Evolutionary conservation across 2,888 invertebrate species (phyloP).

Genomic region (Ligdia adustata): DNA sequence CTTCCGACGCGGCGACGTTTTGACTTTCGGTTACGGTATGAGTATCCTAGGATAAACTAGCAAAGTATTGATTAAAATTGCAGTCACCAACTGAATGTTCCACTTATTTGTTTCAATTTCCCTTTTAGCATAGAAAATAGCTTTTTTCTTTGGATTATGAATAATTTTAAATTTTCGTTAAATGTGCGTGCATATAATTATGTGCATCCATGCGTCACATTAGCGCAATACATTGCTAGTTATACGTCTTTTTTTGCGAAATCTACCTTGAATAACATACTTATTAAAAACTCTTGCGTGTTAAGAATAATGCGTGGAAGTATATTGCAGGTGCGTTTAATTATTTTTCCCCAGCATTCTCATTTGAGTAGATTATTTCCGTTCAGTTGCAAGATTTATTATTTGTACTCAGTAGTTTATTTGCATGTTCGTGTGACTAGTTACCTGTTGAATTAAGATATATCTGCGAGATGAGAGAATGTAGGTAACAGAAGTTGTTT

Average conservation of each 20-base stretch:
- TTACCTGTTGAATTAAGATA: slow-evolving; percentile 27
- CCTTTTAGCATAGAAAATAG: too few relatives aligned
- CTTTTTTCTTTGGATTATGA: too few relatives aligned
- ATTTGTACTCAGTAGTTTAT: slow-evolving; percentile 24
- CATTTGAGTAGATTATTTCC: slow-evolving; percentile 50
- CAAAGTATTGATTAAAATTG: too few relatives aligned
- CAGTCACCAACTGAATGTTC: too few relatives aligned
- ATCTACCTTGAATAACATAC: slow-evolving; percentile 12
- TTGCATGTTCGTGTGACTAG: slow-evolving; percentile 38
- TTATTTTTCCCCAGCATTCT: slow-evolving; percentile 45
- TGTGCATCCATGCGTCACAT: slow-evolving; percentile 1
- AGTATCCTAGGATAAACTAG: too few relatives aligned
- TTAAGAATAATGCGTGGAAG: slow-evolving; percentile 44
- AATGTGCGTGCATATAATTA: not conserved
- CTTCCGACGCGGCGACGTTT: too few relatives aligned
- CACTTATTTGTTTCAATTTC: too few relatives aligned
- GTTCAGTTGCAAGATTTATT: slow-evolving; percentile 55
- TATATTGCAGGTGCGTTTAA: slow-evolving; percentile 49
- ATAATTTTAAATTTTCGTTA: too few relatives aligned
- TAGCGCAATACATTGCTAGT: slow-evolving; percentile 1
- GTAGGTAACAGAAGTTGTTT: too few relatives aligned
- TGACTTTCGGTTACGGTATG: too few relatives aligned
- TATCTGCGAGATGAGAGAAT: too few relatives aligned
- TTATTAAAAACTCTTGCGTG: slow-evolving; percentile 45
- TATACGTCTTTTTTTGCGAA: too few relatives aligned